Base-by-base conservation (phyloP, 2,797 vertebrate genomes). In the Varecia variegata region DNA sequence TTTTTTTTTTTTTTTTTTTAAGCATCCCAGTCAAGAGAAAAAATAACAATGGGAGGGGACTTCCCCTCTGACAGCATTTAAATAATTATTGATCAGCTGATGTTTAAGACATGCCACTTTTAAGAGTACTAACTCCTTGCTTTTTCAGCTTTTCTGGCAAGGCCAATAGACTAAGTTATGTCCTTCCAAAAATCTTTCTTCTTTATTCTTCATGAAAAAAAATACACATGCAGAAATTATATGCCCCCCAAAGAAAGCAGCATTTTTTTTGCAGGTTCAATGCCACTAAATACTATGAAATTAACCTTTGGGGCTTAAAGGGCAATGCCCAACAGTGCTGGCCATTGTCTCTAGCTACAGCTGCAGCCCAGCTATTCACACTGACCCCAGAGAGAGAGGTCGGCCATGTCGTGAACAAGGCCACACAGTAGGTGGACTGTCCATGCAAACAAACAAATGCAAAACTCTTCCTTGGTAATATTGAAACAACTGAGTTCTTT, bases 261-360 rank as follows among this genome's bases (percentile, higher is more conserved):
- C 82, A 96, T 83, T 95, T 97, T 95, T 79, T 94, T 93, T 73
- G 58, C 47, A 97, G 84, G 47, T 94, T 96, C 90, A 90, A 50
- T 68, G 90, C 38, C 83, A 96, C 58, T 86, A 90, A 95, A 94
- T 54, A 94, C 80, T 86, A 68, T 43, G 65, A 97, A 96, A 96
- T 96, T 77, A 96, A 94, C 68, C 73, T 97, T 58, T 67, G 32
- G 47, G 60, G 40, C n/a, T 50, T 40, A 86, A 88, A 90, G 83
- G 90, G 50, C 89, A 97, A 70, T 50, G 73, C 35, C 92, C 43
- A 32, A 52, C 13, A 58, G 87, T 83, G 79, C 52, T 80, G 52
- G n/a, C 25, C 56, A 94, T 76, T 93, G 90, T 96, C 52, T 93
- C 60, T 27, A 70, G 83, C 50, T 68, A 50, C 25, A 76, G 52